phyloP scores from a whole-genome alignment of 2,113 vertebrate genomes.

The Setophaga kirtlandii region DNA sequence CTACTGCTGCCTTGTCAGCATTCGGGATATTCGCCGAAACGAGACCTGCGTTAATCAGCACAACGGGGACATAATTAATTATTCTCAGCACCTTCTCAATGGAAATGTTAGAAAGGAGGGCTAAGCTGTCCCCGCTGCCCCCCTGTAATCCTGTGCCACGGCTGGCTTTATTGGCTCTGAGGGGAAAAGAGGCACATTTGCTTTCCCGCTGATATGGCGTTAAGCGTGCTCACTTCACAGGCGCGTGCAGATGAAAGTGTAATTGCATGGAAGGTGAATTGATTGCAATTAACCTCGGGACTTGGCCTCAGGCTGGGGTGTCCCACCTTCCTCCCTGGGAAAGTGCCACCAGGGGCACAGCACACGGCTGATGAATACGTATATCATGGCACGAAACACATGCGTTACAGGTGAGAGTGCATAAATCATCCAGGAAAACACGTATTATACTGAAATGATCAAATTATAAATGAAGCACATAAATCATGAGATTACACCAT shows the following conservation, averaged over 20 bases:
- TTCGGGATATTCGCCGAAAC: not conserved
- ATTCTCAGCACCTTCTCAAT: slow-evolving; percentile 38
- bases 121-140: not conserved
- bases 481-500: slow-evolving; percentile 77
- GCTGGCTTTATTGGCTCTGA: slow-evolving; percentile 63
- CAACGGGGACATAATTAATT: slow-evolving; percentile 49
- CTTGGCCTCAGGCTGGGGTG: slow-evolving; percentile 75
- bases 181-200: slow-evolving; percentile 31
- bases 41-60: slow-evolving; percentile 32
- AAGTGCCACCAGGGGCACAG: slow-evolving; percentile 57
- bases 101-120: slow-evolving; percentile 36
- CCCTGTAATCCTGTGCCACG: slow-evolving; percentile 33
- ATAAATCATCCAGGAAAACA: slow-evolving; percentile 82
- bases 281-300: slow-evolving; percentile 84
- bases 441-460: slow-evolving; percentile 76
- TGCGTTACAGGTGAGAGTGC: slow-evolving; percentile 70
- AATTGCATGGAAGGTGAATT: slow-evolving; percentile 91
- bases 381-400: slow-evolving; percentile 59
- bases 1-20: not conserved
- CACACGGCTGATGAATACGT: slow-evolving; percentile 66
- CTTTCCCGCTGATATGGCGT: slow-evolving; percentile 46
- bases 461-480: slow-evolving; percentile 85
- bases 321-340: slow-evolving; percentile 69
- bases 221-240: slow-evolving; percentile 70
- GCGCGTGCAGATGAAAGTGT: slow-evolving; percentile 86